Evolutionary conservation across 35 echinoderm and acorn worm genomes (phyloP).

Genomic region (Ophiothrix spiculata): DNA sequence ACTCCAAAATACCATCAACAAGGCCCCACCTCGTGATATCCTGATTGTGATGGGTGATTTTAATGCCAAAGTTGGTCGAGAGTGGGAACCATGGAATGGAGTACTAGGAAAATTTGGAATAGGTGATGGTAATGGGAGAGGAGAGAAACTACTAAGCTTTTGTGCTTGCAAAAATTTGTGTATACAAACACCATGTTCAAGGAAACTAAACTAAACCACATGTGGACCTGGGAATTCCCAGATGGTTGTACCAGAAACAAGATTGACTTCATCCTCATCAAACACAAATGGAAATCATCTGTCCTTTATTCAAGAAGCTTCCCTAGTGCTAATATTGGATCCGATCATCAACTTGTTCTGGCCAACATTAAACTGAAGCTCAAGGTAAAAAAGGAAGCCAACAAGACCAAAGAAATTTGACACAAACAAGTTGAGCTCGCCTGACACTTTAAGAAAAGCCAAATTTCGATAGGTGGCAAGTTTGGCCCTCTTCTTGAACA

Average conservation of each 20-base stretch:
- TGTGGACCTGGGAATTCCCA: constrained; percentile 68
- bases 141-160: constrained; percentile 54
- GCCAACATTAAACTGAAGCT: constrained; percentile 40
- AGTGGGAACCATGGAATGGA: constrained; percentile 21
- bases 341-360: constrained; percentile 26
- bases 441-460: background rate
- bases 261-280: constrained; percentile 49
- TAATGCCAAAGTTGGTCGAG: constrained; percentile 29
- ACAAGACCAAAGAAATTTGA: constrained; percentile 21
- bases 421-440: constrained; percentile 8
- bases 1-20: constrained; percentile 35
- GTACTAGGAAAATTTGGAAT: constrained; percentile 23
- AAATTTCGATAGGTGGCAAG: constrained; percentile 37
- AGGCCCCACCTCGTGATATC: constrained; percentile 26
- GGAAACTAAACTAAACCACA: constrained; percentile 6
- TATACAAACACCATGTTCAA: constrained; percentile 51
- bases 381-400: constrained; percentile 32
- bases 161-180: constrained; percentile 41
- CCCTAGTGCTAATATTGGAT: constrained; percentile 33
- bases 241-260: constrained; percentile 45
- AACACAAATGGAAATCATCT: constrained; percentile 39
- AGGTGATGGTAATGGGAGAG: constrained; percentile 46
- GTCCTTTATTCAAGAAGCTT: constrained; percentile 25
- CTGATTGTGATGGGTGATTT: constrained; percentile 30
- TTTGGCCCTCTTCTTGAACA: constrained; percentile 32